These are phyloP conservation scores for Turritopsis rubra DNA, from an alignment of 30 jellyfish, hydroid and myxozoan genomes.

Conservation along the genomic window DNA sequence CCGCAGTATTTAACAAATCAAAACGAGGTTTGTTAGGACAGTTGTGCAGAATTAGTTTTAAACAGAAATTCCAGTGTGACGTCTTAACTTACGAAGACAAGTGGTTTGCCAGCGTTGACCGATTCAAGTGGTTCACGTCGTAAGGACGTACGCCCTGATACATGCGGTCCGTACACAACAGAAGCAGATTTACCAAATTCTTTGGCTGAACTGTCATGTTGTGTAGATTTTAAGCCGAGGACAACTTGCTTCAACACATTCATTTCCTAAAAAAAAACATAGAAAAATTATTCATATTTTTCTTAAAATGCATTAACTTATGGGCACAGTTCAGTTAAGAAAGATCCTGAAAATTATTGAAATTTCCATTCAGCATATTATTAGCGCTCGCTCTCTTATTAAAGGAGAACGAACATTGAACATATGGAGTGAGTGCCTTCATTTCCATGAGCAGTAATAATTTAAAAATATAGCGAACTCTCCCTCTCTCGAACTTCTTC, in stretches of 20 bases:
- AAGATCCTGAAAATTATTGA: too few species aligned
- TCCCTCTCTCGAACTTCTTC: too few species aligned
- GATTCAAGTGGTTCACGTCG: background rate
- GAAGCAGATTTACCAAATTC: slow-evolving; percentile 1
- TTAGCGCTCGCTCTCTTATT: too few species aligned
- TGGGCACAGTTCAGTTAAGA: too few species aligned
- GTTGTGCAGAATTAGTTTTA: too few species aligned
- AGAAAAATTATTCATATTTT: background rate
- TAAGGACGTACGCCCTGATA: background rate
- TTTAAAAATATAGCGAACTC: too few species aligned
- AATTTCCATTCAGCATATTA: too few species aligned
- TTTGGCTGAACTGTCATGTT: background rate
- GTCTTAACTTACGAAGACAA: background rate
- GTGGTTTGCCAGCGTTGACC: background rate
- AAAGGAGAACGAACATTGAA: too few species aligned
- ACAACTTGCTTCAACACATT: background rate
- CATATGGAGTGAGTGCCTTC: too few species aligned
- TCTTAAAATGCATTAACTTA: background rate
- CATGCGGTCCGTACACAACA: background rate
- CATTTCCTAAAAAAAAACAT: background rate
- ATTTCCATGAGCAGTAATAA: too few species aligned
- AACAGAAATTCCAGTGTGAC: background rate
- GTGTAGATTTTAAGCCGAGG: background rate
- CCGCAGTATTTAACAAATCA: too few species aligned
- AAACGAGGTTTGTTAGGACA: too few species aligned